These are phyloP conservation scores for Recurvirostra avosetta DNA, from an alignment of 2,113 vertebrate genomes.

Conservation along the genomic window DNA sequence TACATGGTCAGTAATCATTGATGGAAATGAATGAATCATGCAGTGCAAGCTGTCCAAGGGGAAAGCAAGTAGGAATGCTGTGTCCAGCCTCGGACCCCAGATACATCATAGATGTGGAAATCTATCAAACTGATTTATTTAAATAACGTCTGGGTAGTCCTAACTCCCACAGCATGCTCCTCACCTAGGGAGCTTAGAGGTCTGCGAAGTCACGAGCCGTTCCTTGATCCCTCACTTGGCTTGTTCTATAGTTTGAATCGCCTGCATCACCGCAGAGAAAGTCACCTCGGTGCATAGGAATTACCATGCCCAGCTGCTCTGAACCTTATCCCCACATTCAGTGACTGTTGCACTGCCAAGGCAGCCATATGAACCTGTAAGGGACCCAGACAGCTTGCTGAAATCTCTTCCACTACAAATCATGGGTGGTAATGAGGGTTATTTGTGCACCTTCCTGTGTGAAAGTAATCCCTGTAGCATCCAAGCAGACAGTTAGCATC, in stretches of 20 bases:
- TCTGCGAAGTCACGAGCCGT: neutral
- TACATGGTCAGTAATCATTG: neutral
- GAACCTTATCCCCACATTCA: neutral
- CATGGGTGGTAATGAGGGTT: neutral
- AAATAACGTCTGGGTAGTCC: neutral
- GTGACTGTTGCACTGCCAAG: neutral
- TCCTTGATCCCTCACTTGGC: neutral
- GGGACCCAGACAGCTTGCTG: neutral
- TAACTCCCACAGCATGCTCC: neutral
- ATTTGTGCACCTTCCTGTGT: neutral
- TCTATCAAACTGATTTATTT: neutral
- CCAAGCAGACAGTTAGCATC: neutral
- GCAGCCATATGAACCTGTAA: neutral
- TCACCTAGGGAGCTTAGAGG: neutral
- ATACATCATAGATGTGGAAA: neutral
- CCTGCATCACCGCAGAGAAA: neutral
- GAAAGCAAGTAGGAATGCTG: neutral
- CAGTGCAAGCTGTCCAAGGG: neutral
- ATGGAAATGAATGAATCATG: neutral
- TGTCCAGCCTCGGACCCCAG: accelerated
- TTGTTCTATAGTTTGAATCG: neutral
- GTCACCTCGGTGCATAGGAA: neutral
- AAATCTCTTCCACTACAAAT: neutral
- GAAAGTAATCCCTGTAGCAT: neutral
- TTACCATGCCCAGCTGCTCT: neutral